Conservation (phyloP, 2,797 vertebrate genomes). For the Gallinago stenura region DNA sequence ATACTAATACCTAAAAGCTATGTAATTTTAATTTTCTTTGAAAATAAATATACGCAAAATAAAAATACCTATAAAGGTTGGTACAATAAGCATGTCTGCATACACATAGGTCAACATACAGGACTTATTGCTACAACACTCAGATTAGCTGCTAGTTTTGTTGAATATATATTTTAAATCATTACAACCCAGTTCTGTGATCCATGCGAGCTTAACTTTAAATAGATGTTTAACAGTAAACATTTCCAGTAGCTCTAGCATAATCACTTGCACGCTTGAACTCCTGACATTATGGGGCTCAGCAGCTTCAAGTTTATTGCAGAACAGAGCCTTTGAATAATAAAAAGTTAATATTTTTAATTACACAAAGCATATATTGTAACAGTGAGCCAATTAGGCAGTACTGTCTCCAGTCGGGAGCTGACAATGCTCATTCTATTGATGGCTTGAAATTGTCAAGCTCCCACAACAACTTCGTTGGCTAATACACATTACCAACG, state of each 20-base stretch:
- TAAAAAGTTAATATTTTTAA: neutral
- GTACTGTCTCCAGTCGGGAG: neutral
- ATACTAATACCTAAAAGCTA: neutral
- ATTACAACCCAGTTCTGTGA: neutral
- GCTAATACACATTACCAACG: accelerated
- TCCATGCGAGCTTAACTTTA: neutral
- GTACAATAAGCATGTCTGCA: neutral
- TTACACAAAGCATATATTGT: neutral
- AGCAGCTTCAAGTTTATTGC: neutral
- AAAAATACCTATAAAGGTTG: neutral
- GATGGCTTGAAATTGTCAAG: neutral
- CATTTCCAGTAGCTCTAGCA: neutral
- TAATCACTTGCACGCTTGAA: neutral
- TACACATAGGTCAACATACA: neutral
- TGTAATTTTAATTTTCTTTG: neutral
- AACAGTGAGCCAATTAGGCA: neutral
- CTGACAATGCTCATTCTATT: neutral
- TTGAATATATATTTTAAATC: neutral
- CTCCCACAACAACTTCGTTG: neutral
- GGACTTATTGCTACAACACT: neutral
- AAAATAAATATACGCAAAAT: neutral
- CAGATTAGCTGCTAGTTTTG: neutral
- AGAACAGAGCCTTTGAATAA: neutral
- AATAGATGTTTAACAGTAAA: neutral
- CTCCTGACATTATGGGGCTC: neutral